A percentile compares a stretch with the other conserved stretches of the same genome.
phyloP scores from a whole-genome alignment of 2,797 vertebrate species.

The Scleropages formosus region DNA sequence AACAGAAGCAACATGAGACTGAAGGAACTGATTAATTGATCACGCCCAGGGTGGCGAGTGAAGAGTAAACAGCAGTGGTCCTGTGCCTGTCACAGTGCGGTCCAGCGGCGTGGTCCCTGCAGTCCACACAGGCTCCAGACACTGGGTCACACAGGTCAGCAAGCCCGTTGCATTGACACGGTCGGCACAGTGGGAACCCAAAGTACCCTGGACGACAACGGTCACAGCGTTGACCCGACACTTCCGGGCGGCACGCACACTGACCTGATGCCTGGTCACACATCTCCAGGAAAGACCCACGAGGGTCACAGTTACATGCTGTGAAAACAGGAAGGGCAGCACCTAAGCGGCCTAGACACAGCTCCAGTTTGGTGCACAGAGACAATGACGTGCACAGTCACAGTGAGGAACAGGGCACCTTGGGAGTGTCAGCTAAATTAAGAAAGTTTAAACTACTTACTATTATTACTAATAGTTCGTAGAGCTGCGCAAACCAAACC shows the following conservation, averaged over 20 bases:
- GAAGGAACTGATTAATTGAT: neutral
- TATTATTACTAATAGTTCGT: no score
- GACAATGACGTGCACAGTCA: no score
- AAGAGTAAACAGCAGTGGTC: neutral
- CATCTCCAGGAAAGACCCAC: conserved; percentile 63
- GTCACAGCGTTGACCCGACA: conserved; percentile 68
- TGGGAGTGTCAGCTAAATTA: no score
- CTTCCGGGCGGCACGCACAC: conserved; percentile 69
- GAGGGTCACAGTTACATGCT: conserved; percentile 78
- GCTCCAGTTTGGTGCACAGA: no score
- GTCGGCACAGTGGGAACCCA: conserved; percentile 76
- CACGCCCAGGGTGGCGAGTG: neutral
- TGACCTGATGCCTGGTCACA: conserved; percentile 80
- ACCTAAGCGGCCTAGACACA: neutral
- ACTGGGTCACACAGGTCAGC: conserved; percentile 69
- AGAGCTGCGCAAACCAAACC: no score
- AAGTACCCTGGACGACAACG: conserved; percentile 71
- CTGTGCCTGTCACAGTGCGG: conserved; percentile 72
- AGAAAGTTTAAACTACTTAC: no score
- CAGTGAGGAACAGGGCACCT: no score
- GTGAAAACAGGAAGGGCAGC: conserved; percentile 38
- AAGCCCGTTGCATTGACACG: conserved; percentile 70
- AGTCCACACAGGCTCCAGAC: conserved; percentile 70
- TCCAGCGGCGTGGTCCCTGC: conserved; percentile 66
- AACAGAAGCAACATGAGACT: no score